phyloP scores from a whole-genome alignment of 2,888 invertebrate genomes.

The Clusia tigrina region DNA sequence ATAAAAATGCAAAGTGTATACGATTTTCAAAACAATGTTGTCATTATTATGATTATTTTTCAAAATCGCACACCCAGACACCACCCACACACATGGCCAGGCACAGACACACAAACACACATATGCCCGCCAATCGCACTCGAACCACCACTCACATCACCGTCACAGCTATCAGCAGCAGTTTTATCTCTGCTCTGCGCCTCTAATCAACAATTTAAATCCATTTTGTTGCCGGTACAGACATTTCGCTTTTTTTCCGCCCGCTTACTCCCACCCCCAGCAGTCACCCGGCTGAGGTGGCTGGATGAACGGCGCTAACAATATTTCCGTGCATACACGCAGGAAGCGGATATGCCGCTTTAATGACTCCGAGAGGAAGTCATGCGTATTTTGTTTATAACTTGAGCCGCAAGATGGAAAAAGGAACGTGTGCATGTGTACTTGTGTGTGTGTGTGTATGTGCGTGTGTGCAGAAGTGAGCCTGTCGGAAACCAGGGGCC shows the following conservation, averaged over 20 bases:
- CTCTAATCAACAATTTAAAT: conserved; percentile 57
- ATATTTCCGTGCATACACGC: not conserved
- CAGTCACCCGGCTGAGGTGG: conserved; percentile 1
- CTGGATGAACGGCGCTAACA: conserved; percentile 22
- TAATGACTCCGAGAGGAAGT: conserved; percentile 54
- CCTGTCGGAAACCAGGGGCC: too few relatives aligned
- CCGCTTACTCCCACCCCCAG: conserved; percentile 16
- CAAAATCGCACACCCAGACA: conserved; percentile 40
- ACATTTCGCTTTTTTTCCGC: not conserved
- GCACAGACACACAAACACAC: conserved; percentile 1
- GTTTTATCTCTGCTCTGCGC: conserved; percentile 25
- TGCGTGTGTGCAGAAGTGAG: conserved; percentile 7
- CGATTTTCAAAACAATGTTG: conserved; percentile 49
- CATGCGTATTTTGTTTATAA: conserved; percentile 57
- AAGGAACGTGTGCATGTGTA: conserved; percentile 42
- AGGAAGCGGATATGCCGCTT: conserved; percentile 53
- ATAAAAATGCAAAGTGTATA: conserved; percentile 38
- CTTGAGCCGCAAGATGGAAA: conserved; percentile 33
- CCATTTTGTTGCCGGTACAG: conserved; percentile 43
- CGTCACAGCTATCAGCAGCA: conserved; percentile 8
- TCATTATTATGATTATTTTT: conserved; percentile 56
- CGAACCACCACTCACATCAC: not conserved
- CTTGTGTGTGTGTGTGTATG: conserved; percentile 13
- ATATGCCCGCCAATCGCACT: not conserved
- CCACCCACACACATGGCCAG: conserved; percentile 10